Evolutionary conservation across 2,888 invertebrate species (phyloP).

Genomic region (Sympetrum striolatum): DNA sequence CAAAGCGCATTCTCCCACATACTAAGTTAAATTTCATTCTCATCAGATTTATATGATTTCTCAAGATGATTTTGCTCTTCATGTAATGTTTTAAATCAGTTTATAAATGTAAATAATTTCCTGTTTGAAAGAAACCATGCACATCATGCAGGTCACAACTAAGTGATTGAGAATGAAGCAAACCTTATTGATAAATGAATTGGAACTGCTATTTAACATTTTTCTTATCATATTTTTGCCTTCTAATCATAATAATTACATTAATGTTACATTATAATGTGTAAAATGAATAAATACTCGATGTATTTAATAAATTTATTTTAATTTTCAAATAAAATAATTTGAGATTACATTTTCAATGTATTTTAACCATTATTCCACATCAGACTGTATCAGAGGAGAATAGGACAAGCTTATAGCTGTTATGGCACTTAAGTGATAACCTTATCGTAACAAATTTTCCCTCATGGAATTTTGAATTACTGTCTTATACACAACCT

Average conservation of each 20-base stretch:
- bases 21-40: too few species aligned
- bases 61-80: too few species aligned
- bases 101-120: too few species aligned
- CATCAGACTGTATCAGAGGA: not conserved
- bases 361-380: conserved; percentile 8
- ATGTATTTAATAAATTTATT: not conserved
- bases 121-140: not conserved
- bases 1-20: too few species aligned
- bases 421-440: conserved; percentile 14
- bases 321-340: conserved; percentile 7
- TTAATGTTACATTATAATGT: too few species aligned
- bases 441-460: not conserved
- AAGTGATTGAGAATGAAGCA: too few species aligned
- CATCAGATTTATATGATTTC: too few species aligned
- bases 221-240: too few species aligned
- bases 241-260: too few species aligned
- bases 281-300: not conserved
- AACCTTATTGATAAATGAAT: too few species aligned
- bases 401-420: conserved; percentile 26
- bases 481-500: not conserved
- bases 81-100: too few species aligned
- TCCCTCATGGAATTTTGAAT: not conserved
- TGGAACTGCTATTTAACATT: too few species aligned
- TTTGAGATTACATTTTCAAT: conserved; percentile 25
- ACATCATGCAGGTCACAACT: not conserved